Conservation (phyloP, 2,113 vertebrate species). For the Microcebus tavaratra region DNA sequence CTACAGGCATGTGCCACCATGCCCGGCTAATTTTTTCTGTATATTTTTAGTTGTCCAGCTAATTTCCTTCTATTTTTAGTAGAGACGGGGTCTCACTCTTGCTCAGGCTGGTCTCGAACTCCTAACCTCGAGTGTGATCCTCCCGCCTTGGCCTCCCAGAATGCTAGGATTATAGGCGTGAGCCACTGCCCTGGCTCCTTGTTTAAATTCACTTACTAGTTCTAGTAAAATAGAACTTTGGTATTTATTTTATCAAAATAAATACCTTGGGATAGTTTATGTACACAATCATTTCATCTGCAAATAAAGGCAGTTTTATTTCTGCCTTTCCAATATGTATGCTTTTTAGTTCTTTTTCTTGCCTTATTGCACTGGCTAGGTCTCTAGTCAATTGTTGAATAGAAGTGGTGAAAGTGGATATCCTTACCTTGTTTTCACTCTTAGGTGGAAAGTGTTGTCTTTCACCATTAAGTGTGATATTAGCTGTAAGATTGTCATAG, state of each 20-base stretch:
- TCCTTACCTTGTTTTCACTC: not conserved
- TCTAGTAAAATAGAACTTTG: too few relatives aligned
- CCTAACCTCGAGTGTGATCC: too few relatives aligned
- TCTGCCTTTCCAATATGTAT: not conserved
- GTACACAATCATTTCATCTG: not conserved
- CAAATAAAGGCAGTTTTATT: constrained; percentile 19
- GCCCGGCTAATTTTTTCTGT: too few relatives aligned
- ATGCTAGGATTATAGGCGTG: too few relatives aligned
- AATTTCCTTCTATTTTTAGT: too few relatives aligned
- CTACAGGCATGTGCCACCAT: too few relatives aligned
- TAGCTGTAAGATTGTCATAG: not conserved
- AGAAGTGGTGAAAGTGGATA: not conserved
- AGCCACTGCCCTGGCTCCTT: not conserved
- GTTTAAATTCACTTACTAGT: not conserved
- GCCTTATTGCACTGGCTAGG: not conserved
- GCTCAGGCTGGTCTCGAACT: too few relatives aligned
- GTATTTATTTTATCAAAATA: too few relatives aligned
- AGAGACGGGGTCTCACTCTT: too few relatives aligned
- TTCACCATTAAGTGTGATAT: not conserved
- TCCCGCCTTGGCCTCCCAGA: too few relatives aligned
- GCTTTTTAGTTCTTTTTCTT: not conserved
- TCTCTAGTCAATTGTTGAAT: too few relatives aligned
- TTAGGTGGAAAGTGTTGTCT: not conserved
- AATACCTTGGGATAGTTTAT: not conserved
- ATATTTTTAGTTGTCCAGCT: too few relatives aligned